These are phyloP conservation scores for Caenorhabditis sp. DNA, from an alignment of 2,888 invertebrate genomes.

Conservation along the genomic window DNA sequence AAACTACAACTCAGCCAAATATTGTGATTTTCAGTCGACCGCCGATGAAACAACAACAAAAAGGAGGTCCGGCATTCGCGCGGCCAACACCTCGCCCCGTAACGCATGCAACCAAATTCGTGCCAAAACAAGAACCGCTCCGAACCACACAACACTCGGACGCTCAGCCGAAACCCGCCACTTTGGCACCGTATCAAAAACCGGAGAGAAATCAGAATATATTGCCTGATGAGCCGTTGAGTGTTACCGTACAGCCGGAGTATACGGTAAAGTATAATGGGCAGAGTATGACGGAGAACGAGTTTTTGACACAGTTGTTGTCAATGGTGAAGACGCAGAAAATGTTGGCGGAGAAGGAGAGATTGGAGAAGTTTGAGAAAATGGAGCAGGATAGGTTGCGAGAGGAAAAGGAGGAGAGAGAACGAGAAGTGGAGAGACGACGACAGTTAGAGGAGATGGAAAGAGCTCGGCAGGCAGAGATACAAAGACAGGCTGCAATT, in stretches of 20 bases:
- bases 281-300: conserved; percentile 46
- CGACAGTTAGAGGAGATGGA: conserved; percentile 35
- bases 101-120: conserved; percentile 30
- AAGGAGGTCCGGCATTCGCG: conserved; percentile 14
- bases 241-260: conserved; percentile 29
- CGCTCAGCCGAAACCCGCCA: conserved; percentile 23
- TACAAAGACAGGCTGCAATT: conserved; percentile 33
- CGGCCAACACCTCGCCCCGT: conserved; percentile 26
- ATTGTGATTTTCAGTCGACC: neutral
- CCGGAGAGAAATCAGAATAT: conserved; percentile 8
- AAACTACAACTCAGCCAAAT: conserved; percentile 1
- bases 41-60: neutral
- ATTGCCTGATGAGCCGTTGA: conserved; percentile 5
- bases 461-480: conserved; percentile 19
- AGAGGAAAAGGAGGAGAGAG: conserved; percentile 38
- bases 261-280: conserved; percentile 53
- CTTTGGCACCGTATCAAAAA: conserved; percentile 31
- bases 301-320: conserved; percentile 38
- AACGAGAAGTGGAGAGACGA: conserved; percentile 25
- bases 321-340: conserved; percentile 46
- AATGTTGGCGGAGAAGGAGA: conserved; percentile 21
- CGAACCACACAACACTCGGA: conserved; percentile 12
- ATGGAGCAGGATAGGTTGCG: conserved; percentile 33
- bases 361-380: conserved; percentile 26
- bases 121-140: conserved; percentile 1